Conservation (phyloP, 2,113 vertebrate genomes). For the Baryphthengus martii region DNA sequence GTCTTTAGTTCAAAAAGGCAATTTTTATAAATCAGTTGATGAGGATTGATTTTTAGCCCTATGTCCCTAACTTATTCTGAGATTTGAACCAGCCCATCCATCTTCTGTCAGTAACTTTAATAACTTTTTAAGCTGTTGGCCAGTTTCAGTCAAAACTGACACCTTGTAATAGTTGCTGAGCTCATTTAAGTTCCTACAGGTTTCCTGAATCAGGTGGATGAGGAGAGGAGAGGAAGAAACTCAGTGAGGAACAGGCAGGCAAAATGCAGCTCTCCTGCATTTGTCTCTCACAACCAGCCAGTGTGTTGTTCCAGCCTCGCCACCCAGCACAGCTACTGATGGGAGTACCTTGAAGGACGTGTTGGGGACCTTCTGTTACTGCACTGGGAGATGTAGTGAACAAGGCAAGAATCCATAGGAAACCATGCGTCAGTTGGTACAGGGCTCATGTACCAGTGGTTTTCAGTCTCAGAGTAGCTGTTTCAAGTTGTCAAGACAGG, state of each 20-base stretch:
- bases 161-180: neutral
- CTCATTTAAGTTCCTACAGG: neutral
- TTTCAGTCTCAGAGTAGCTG: neutral
- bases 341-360: neutral
- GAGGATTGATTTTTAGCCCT: neutral
- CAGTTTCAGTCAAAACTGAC: neutral
- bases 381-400: neutral
- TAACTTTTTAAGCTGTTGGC: slow-evolving; percentile 16
- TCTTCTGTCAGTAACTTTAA: neutral
- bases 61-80: neutral
- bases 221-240: neutral
- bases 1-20: neutral
- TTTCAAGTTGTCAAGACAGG: neutral
- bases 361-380: neutral
- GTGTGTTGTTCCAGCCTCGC: neutral
- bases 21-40: neutral
- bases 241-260: neutral
- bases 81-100: neutral
- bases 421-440: neutral
- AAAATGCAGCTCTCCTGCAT: neutral
- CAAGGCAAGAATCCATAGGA: neutral
- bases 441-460: neutral
- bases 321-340: neutral
- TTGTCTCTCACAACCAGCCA: neutral
- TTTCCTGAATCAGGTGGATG: neutral